A percentile compares a stretch with the other conserved stretches of the same genome.
phyloP scores from a whole-genome alignment of 2,888 invertebrate species.

The Eilema depressum region DNA sequence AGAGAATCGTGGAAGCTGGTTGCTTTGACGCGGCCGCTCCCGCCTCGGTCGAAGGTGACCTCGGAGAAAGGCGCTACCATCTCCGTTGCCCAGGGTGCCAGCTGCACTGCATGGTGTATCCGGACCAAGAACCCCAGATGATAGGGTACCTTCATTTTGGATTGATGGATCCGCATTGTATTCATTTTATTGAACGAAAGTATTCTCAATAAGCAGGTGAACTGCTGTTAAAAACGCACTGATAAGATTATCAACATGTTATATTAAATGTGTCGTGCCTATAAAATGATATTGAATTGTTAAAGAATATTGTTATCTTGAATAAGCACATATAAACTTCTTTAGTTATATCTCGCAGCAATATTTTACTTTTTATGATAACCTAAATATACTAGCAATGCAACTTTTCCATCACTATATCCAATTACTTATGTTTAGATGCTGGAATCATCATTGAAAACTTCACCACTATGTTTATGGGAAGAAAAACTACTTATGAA shows the following conservation, averaged over 20 bases:
- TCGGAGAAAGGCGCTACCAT: too few relatives aligned
- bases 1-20: too few relatives aligned
- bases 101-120: too few relatives aligned
- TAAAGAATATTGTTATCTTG: conserved; percentile 1
- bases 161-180: not conserved
- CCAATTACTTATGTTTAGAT: conserved; percentile 69
- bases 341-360: not conserved
- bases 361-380: not conserved
- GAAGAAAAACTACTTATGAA: conserved; percentile 69
- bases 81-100: too few relatives aligned
- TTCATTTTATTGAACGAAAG: not conserved
- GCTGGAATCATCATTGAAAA: conserved; percentile 60
- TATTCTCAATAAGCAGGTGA: not conserved
- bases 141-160: not conserved
- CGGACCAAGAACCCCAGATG: not conserved
- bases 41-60: too few relatives aligned
- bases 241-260: not conserved
- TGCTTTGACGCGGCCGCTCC: too few relatives aligned
- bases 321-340: not conserved
- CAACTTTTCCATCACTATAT: not conserved
- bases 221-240: not conserved
- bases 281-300: not conserved
- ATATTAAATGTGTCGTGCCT: not conserved
- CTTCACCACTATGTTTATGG: conserved; percentile 62
- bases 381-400: not conserved